Evolutionary conservation across 92 coral and sea anemone genomes (phyloP), one percentile per base, ranked within the genome.

Genomic region (Porites rus): DNA sequence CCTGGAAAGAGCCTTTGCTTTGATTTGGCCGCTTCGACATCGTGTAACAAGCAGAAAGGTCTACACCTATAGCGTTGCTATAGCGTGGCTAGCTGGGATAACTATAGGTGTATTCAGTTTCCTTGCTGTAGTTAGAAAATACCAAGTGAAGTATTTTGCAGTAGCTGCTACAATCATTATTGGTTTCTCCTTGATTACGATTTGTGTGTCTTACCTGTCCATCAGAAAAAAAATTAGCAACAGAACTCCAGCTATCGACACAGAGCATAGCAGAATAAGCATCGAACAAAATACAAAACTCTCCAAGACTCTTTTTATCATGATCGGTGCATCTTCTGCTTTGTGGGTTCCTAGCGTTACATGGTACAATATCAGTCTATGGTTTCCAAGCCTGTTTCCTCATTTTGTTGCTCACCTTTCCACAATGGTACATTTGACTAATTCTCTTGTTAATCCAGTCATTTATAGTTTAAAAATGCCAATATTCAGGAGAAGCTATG

Each of bases 11-110:
- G 76, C 46, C 10, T 9, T 14, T 16, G 22, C 54, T 72, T 51
- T 18, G 76, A n/a, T 38, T 72, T 72, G 76, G 60, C 76, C 76
- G 31, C 22, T 46, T 54, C 76, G 76, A 4, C 76, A 72, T 72
- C 76, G 60, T 43, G 60, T 51, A 18, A 7, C 76, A 72, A 51
- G 54, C 59, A 46, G 24, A 1, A 51, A 72, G n/a, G 22, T 9
- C 21, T 72, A 72, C 25, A 51, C 11, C 51, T 46, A 46, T 59
- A 46, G 76, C 17, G 76, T 4, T 4, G 10, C 8, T 1, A 16
- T 16, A 8, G 61, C 12, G 25, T 72, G 76, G 76, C 11, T 50
- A 51, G 8, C 43, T 0, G 19, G 25, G 11, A 31, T 18, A 10
- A 24, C 5, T 21, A 8, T 24, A 9, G 74, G 74, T 10, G 51